Evolutionary conservation across 2,797 vertebrate genomes (phyloP).

Genomic region (Pseudochirops cupreus): DNA sequence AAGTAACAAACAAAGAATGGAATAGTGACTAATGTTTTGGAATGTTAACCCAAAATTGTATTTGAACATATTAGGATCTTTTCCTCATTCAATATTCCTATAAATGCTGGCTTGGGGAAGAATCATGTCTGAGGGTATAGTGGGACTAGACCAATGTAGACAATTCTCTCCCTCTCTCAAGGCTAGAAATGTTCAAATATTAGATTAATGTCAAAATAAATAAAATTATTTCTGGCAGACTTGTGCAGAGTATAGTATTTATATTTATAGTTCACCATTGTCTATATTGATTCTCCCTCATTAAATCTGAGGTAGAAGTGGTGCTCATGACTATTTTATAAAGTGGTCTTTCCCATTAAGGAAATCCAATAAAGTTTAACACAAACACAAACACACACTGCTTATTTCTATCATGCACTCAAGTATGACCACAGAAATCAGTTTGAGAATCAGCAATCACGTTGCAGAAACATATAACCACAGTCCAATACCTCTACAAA

Average conservation of each 20-base stretch:
- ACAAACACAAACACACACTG: not conserved
- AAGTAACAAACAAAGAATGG: not conserved
- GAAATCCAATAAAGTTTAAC: not conserved
- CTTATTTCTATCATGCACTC: not conserved
- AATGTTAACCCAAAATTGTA: not conserved
- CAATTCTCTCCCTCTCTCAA: not conserved
- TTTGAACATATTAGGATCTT: not conserved
- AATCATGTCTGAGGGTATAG: not conserved
- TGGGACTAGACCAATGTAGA: not conserved
- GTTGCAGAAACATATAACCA: not conserved
- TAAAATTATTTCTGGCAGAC: not conserved
- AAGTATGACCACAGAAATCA: not conserved
- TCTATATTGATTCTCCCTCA: not conserved
- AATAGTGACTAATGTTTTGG: not conserved
- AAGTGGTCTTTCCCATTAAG: not conserved
- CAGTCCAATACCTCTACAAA: conserved; percentile 94
- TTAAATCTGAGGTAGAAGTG: not conserved
- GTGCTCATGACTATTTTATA: not conserved
- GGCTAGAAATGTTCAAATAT: not conserved
- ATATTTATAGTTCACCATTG: not conserved
- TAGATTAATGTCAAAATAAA: not conserved
- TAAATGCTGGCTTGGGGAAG: not conserved
- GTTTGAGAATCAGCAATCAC: not conserved
- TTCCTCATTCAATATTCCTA: not conserved
- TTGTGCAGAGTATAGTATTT: not conserved